Base-by-base conservation (phyloP, 2,797 vertebrate species). In the Octomys mimax region DNA sequence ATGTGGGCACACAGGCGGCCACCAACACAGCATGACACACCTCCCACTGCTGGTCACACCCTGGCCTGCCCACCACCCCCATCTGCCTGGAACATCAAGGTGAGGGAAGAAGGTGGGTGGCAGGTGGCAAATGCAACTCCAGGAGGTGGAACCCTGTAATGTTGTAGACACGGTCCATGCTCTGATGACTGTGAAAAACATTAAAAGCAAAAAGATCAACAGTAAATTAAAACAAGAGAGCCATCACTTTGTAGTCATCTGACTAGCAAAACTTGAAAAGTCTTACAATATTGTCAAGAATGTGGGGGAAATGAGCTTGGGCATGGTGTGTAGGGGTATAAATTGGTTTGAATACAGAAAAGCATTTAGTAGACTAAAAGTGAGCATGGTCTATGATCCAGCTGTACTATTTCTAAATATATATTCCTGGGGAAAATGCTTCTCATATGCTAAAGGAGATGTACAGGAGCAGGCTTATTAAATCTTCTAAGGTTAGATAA, bases 1-100 rank as follows among this genome's bases (percentile, higher is more conserved):
- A 97, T 96, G 93, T 97, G 97, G 97, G 92, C 24, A 79, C 61
- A 59, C 78, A 83, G 57, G 26, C 59, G 46, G 66, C 95, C 95
- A 96, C 49, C 78, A 92, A 84, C 66, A 5, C 39, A 94, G 66
- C 14, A 64, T 81, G 96, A 95, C 86, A 81, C 71, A 80, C 71
- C 73, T 92, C 93, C 89, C 92, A 5, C 33, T 4, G 33, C 39
- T 52, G 86, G 62, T 82, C 94, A 77, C 95, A 49, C 90, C 97
- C 96, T 39, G 26, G 73, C 87, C 81, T 89, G 84, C 90, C 77
- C 61, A 73, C 88, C 62, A 26, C 78, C 49, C 42, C 81, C 1
- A 16, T 52, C 85, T 86, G 87, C 73, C 87, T 83, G 18, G 4
- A 19, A 86, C 84, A 31, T 89, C 9, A 31, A 64, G 24, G 71